Evolutionary conservation across 53 echinoderm and acorn worm genomes (phyloP), one percentile per base, ranked within the genome.

Genomic region (Patiria pectinifera): DNA sequence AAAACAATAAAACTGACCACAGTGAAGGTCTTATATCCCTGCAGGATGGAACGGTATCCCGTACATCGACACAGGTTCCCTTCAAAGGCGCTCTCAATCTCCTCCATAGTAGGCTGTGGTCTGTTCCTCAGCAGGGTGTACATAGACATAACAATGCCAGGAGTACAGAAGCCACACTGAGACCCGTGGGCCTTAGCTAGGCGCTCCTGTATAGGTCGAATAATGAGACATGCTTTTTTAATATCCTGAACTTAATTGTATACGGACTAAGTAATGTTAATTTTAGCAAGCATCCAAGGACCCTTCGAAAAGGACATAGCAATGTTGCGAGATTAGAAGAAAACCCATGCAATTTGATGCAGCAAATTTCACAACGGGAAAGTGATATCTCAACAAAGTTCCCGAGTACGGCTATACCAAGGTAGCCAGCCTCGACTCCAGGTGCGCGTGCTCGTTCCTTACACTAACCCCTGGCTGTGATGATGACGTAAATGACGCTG

Each of bases 51-150:
- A 25, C 97, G 89, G 82, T 97, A 97, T 22, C 96, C 97, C 23
- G 96, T 96, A 85, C 97, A 96, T n/a, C 97, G 93, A 87, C 97
- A 97, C 13, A 97, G 95, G 89, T 97, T 97, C 35, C 35, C 35
- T 35, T 35, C 35, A 35, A 35, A 35, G 35, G 35, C 35, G 35
- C 35, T 35, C 35, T 91, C 84, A 46, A 96, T 96, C 47, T 96
- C 97, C 43, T 92, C 71, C 91, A 95, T 95, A 13, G 91, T 81
- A 24, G 96, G 97, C 78, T 88, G 84, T 35, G 95, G 96, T 61
- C 93, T 97, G 94, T 94, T 96, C 63, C 97, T 89, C 43, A 97
- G 93, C 86, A 97, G 85, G 43, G 96, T 83, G 83, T 96, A 96
- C 96, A 35, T 35, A 35, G 35, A 35, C 35, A 35, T 35, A 35